A percentile compares a stretch with the other conserved stretches of the same genome.
These are phyloP conservation scores for Drosophila albomicans DNA, from an alignment of 1,140 invertebrate genomes.

Conservation along the genomic window DNA sequence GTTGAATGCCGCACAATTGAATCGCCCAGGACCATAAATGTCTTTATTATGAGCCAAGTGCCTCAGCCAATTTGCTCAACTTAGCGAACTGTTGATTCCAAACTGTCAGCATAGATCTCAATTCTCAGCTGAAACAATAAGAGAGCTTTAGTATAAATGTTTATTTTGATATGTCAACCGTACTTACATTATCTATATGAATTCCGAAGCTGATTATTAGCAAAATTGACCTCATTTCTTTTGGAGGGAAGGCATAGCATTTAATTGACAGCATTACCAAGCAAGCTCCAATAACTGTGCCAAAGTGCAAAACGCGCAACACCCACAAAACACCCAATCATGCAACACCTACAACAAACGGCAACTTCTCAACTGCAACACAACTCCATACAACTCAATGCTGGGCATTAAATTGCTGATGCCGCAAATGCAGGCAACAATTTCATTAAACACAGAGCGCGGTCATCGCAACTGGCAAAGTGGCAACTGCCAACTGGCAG, in stretches of 20 bases:
- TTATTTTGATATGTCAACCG: too few relatives aligned
- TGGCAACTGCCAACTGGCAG: slow-evolving; percentile 36
- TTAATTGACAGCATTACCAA: slow-evolving; percentile 25
- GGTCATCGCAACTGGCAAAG: slow-evolving; percentile 27
- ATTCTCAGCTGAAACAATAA: neutral
- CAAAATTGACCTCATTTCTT: neutral
- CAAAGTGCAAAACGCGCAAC: slow-evolving; percentile 54
- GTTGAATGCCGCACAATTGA: slow-evolving; percentile 71
- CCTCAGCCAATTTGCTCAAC: slow-evolving; percentile 57
- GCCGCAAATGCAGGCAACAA: slow-evolving; percentile 71
- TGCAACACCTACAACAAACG: slow-evolving; percentile 33
- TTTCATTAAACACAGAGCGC: slow-evolving; percentile 75
- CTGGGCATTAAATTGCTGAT: slow-evolving; percentile 71
- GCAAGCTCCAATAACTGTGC: slow-evolving; percentile 58
- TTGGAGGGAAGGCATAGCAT: neutral
- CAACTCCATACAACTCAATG: slow-evolving; percentile 25
- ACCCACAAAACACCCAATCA: slow-evolving; percentile 43
- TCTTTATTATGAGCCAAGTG: slow-evolving; percentile 75
- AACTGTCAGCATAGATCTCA: slow-evolving; percentile 11
- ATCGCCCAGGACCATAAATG: slow-evolving; percentile 68
- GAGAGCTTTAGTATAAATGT: neutral
- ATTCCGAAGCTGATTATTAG: too few relatives aligned
- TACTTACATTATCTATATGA: neutral
- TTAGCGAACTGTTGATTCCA: slow-evolving; percentile 8
- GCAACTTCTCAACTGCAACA: slow-evolving; percentile 13